A percentile compares a stretch with the other conserved stretches of the same genome.
These are phyloP conservation scores for Formica selysi DNA, from an alignment of 1,140 invertebrate species.

Conservation along the genomic window DNA sequence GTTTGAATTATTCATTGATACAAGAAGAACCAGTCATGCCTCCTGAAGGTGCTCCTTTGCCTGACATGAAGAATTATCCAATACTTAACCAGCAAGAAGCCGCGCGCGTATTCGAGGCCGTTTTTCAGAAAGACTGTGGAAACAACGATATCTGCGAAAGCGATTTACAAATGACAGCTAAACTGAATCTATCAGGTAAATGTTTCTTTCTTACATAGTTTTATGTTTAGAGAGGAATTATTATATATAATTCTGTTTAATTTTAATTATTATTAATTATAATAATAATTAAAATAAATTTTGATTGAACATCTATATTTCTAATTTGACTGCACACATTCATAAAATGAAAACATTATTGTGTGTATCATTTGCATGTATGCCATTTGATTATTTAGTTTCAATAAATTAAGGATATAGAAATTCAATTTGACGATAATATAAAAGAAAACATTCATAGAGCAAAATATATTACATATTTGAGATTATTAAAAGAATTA, in stretches of 20 bases:
- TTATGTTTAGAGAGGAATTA: neutral
- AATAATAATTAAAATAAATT: conserved; percentile 15
- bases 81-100: conserved; percentile 96
- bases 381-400: neutral
- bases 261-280: conserved; percentile 6
- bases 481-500: too few relatives aligned
- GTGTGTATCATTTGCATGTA: neutral
- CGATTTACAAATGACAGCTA: conserved; percentile 91
- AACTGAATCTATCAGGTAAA: conserved; percentile 88
- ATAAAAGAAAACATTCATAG: too few relatives aligned
- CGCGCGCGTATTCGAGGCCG: conserved; percentile 92
- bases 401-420: too few relatives aligned
- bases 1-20: conserved; percentile 93
- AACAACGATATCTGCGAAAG: conserved; percentile 96
- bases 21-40: conserved; percentile 89
- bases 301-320: neutral
- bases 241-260: neutral
- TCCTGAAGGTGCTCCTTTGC: conserved; percentile 87
- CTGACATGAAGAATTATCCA: conserved; percentile 93
- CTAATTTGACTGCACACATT: neutral
- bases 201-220: conserved; percentile 36
- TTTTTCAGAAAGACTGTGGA: conserved; percentile 97
- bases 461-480: too few relatives aligned
- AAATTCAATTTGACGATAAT: too few relatives aligned
- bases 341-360: neutral